Evolutionary conservation across 1,140 invertebrate genomes (phyloP), one percentile per base, ranked within the genome.

Genomic region (Ruditapes philippinarum): DNA sequence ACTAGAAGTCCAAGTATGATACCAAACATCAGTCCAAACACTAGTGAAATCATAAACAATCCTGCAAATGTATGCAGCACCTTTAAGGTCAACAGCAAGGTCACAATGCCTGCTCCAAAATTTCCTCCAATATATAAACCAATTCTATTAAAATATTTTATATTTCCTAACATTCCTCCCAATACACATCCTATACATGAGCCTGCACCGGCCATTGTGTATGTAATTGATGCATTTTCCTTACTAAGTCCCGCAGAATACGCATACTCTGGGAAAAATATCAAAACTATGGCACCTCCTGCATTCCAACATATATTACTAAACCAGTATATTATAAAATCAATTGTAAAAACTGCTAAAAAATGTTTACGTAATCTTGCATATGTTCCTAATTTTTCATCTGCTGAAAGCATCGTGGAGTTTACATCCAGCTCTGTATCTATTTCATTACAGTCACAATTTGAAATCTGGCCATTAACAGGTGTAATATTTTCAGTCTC

Each of bases 301-400:
- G 92, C 90, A 86, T 95, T 95, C 94, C 94, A 95, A 51, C 94
- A 80, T 9, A 94, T 91, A 60, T 94, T 94, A 38, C 93, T 94
- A 42, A 94, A 22, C 83, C 93, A 93, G 73, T 92, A 95, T 4
- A 95, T 85, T 38, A 92, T 68, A 78, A 95, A 95, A 54, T 90
- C 84, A n/a, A 92, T 49, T 76, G 93, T 89, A 54, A 88, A 89
- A 28, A 95, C 91, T 28, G 93, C 83, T 42, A 62, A 76, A 51
- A 91, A 79, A 73, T 92, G 88, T 60, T 87, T 68, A 25, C 42
- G 36, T 38, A 74, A 25, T 12, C 45, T 45, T 42, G 33, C 33
- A 19, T 36, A 51, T 2, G 38, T 51, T 19, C 65, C 33, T n/a
- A 40, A 31, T 22, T 51, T 68, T 17, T 82, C n/a, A 19, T 9